Evolutionary conservation across 2,888 invertebrate genomes (phyloP).

Genomic region (Hofmannophila pseudospretella): DNA sequence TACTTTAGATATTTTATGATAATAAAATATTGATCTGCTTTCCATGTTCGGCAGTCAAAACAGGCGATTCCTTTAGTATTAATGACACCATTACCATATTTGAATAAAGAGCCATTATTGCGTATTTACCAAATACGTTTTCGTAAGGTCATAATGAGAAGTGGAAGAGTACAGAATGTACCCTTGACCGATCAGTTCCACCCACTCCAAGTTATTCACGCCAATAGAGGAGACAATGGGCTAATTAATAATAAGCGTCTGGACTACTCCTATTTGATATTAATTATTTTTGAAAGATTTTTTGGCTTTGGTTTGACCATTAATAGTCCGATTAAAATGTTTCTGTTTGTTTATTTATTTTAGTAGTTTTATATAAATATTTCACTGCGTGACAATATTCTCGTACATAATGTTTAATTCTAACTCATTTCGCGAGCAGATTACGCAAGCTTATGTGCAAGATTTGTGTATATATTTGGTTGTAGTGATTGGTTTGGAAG

Average conservation of each 20-base stretch:
- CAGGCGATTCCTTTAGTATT: conserved; percentile 1
- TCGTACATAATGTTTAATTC: too few species aligned
- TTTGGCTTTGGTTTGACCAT: too few species aligned
- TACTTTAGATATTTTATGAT: conserved; percentile 1
- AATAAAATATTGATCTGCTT: conserved; percentile 1
- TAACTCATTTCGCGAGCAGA: too few species aligned
- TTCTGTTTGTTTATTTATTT: too few species aligned
- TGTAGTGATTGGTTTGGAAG: too few species aligned
- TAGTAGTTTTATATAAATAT: too few species aligned
- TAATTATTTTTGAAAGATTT: too few species aligned
- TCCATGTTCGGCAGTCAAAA: conserved; percentile 1
- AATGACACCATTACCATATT: background rate
- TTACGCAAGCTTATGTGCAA: too few species aligned
- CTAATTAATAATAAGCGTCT: conserved; percentile 44
- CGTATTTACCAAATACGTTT: conserved; percentile 4
- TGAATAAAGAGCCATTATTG: background rate
- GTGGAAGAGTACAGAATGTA: conserved; percentile 12
- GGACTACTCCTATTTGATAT: conserved; percentile 2
- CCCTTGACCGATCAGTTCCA: conserved; percentile 51
- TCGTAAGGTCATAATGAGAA: conserved; percentile 26
- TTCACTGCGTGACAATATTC: too few species aligned
- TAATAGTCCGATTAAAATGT: too few species aligned
- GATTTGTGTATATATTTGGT: too few species aligned
- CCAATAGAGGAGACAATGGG: conserved; percentile 49
- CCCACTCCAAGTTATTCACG: conserved; percentile 41